A percentile compares a stretch with the other conserved stretches of the same genome.
These are phyloP conservation scores for Branchinecta lynchi DNA, from an alignment of 1,140 invertebrate species.

Conservation along the genomic window DNA sequence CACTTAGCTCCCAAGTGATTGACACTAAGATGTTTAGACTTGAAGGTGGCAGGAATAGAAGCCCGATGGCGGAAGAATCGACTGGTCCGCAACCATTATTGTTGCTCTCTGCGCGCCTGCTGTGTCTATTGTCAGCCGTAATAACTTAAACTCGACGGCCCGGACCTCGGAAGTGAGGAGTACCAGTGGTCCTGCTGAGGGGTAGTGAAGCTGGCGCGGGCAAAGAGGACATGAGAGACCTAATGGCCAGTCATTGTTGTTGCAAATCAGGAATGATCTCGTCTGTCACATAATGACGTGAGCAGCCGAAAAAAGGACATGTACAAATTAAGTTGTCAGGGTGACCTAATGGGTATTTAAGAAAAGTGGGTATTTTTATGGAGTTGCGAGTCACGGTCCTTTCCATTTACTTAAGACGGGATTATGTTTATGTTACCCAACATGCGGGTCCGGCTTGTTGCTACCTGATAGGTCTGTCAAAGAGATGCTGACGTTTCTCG, in stretches of 20 bases:
- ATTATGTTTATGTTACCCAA: too few relatives aligned
- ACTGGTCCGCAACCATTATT: background rate
- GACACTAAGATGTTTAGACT: background rate
- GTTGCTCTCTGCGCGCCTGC: too few relatives aligned
- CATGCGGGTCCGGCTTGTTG: too few relatives aligned
- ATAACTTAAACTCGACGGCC: too few relatives aligned
- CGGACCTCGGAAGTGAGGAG: too few relatives aligned
- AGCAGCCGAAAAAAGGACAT: background rate
- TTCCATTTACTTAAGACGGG: background rate
- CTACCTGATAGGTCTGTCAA: too few relatives aligned
- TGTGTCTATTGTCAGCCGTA: too few relatives aligned
- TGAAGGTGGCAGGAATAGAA: background rate
- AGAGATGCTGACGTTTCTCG: too few relatives aligned
- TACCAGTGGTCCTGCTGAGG: too few relatives aligned
- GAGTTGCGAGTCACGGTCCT: background rate
- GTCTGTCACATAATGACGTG: background rate
- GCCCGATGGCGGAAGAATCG: background rate
- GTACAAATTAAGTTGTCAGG: constrained; percentile 7
- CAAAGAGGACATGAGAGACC: too few relatives aligned
- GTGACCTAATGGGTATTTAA: background rate
- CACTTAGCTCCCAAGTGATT: background rate
- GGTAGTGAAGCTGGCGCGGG: too few relatives aligned
- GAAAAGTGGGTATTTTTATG: background rate
- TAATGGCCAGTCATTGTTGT: too few relatives aligned
- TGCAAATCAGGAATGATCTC: background rate